Evolutionary conservation across 2,888 invertebrate genomes (phyloP).

Genomic region (Himalopsyche kuldschensis): DNA sequence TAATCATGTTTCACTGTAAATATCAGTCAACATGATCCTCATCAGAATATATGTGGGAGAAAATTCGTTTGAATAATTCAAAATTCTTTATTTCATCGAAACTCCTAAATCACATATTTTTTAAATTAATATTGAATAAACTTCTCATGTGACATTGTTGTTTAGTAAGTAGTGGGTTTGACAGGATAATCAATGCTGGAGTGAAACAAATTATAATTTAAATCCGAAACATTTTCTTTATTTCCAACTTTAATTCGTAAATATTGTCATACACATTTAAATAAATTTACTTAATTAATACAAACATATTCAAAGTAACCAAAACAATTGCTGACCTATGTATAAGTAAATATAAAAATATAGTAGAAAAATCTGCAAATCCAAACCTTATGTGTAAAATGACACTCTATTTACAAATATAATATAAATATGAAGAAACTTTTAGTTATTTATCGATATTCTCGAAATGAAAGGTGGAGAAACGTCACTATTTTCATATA

Average conservation of each 20-base stretch:
- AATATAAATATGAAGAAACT: neutral
- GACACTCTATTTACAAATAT: neutral
- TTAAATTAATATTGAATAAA: too few relatives aligned
- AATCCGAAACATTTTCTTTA: neutral
- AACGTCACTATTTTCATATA: too few relatives aligned
- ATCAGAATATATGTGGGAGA: too few relatives aligned
- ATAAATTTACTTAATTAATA: neutral
- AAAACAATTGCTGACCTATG: neutral
- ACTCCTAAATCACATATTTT: too few relatives aligned
- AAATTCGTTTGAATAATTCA: too few relatives aligned
- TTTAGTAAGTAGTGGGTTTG: too few relatives aligned
- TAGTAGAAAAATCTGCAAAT: neutral
- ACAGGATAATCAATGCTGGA: neutral
- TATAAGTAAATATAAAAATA: neutral
- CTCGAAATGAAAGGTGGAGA: too few relatives aligned
- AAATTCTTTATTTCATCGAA: too few relatives aligned
- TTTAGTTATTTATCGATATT: too few relatives aligned
- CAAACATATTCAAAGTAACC: neutral
- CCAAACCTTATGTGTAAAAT: neutral
- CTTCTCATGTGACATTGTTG: too few relatives aligned
- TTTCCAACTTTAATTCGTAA: neutral
- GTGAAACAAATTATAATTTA: neutral
- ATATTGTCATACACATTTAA: neutral
- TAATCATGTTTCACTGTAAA: too few relatives aligned
- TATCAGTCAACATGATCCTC: too few relatives aligned